These are phyloP conservation scores for Gymnoscopelus braueri DNA, from an alignment of 2,797 vertebrate species.

Conservation along the genomic window DNA sequence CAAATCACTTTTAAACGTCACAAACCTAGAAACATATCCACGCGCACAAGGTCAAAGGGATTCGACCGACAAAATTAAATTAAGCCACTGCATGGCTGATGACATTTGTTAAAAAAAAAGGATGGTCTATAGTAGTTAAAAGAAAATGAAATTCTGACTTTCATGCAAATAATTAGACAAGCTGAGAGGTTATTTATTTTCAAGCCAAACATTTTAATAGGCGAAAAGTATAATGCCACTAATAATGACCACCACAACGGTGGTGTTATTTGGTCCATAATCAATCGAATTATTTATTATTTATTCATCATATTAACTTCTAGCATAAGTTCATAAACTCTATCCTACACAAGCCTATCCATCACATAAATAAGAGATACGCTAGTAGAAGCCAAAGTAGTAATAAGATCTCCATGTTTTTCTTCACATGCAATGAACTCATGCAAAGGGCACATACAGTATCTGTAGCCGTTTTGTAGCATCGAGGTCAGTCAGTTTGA, in stretches of 20 bases:
- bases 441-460: slow-evolving; percentile 75
- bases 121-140: slow-evolving; percentile 70
- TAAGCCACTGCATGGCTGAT: slow-evolving; percentile 32
- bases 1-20: slow-evolving; percentile 15
- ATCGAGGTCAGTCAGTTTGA: slow-evolving; percentile 71
- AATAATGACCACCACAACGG: slow-evolving; percentile 29
- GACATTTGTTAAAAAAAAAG: slow-evolving; percentile 53
- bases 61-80: slow-evolving; percentile 30
- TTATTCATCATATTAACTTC: slow-evolving; percentile 42
- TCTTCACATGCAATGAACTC: slow-evolving; percentile 82
- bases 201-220: slow-evolving; percentile 44
- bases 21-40: slow-evolving; percentile 33
- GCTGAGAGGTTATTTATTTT: slow-evolving; percentile 56
- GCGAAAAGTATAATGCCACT: slow-evolving; percentile 27
- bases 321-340: slow-evolving; percentile 58
- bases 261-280: slow-evolving; percentile 11
- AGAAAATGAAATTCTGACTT: slow-evolving; percentile 64
- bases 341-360: slow-evolving; percentile 35
- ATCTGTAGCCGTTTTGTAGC: slow-evolving; percentile 54
- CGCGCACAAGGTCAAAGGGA: slow-evolving; percentile 21
- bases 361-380: slow-evolving; percentile 56
- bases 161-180: slow-evolving; percentile 75
- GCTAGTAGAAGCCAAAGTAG: slow-evolving; percentile 69
- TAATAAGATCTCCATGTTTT: slow-evolving; percentile 60
- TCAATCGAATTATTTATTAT: slow-evolving; percentile 5